Conservation (phyloP, 64 coral and sea anemone genomes). For the Orbicella faveolata region DNA sequence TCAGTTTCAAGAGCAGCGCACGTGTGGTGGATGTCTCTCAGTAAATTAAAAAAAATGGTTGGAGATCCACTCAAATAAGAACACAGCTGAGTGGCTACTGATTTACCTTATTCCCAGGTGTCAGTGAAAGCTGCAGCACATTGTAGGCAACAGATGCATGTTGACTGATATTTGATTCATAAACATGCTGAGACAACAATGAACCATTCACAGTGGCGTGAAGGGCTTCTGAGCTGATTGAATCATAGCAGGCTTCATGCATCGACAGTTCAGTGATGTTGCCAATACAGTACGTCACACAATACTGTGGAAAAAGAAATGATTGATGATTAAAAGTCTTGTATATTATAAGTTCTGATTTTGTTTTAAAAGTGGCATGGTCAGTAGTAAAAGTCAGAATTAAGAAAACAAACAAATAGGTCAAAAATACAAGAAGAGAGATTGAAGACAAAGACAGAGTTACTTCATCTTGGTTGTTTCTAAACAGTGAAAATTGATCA, state of each 20-base stretch:
- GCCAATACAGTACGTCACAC: constrained; percentile 18
- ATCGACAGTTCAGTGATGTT: not conserved
- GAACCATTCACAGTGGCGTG: not conserved
- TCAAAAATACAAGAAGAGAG: not conserved
- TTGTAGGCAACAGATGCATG: not conserved
- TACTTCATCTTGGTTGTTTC: not conserved
- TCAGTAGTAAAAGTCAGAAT: not conserved
- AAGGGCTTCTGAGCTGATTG: not conserved
- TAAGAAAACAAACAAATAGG: not conserved
- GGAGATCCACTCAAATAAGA: too few relatives aligned
- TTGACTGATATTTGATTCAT: not conserved
- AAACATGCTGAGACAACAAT: constrained; percentile 15
- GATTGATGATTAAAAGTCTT: not conserved
- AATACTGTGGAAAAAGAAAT: not conserved
- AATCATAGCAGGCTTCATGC: not conserved
- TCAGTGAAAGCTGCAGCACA: not conserved
- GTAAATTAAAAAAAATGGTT: too few relatives aligned
- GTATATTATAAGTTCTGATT: not conserved
- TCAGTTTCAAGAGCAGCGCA: too few relatives aligned
- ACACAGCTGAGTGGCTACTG: too few relatives aligned
- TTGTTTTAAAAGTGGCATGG: not conserved
- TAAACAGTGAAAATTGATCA: too few relatives aligned
- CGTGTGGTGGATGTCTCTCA: too few relatives aligned
- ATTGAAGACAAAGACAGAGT: not conserved
- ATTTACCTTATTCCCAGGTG: constrained; percentile 1